These are phyloP conservation scores for Pelmatolapia mariae DNA, from an alignment of 2,113 vertebrate genomes.

Conservation along the genomic window DNA sequence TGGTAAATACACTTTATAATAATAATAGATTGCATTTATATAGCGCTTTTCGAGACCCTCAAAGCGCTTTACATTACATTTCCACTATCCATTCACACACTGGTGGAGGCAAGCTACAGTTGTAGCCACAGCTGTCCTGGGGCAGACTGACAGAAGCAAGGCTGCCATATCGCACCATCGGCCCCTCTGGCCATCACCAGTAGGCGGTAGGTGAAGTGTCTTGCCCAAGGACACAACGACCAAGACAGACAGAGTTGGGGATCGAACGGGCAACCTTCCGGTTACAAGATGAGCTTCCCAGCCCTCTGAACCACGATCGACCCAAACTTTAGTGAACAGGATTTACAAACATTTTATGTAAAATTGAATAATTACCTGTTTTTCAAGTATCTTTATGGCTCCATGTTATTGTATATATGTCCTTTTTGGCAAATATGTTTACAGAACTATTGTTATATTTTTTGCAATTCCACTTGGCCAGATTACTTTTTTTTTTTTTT, in stretches of 20 bases:
- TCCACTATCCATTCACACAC: too few relatives aligned
- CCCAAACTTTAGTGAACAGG: not conserved
- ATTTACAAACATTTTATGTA: not conserved
- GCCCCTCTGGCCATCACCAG: too few relatives aligned
- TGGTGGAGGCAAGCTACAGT: too few relatives aligned
- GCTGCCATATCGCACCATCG: too few relatives aligned
- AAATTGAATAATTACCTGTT: not conserved
- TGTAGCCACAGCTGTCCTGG: too few relatives aligned
- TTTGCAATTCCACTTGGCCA: not conserved
- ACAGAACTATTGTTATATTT: not conserved
- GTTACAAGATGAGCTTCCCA: not conserved
- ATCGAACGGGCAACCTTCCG: not conserved
- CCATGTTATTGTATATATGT: accelerated
- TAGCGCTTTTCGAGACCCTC: too few relatives aligned
- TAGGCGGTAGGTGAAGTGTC: too few relatives aligned
- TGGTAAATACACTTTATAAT: too few relatives aligned
- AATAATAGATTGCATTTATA: too few relatives aligned
- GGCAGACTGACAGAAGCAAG: too few relatives aligned
- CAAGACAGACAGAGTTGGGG: not conserved
- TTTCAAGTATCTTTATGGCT: too few relatives aligned
- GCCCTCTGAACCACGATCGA: not conserved
- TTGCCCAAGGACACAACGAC: not conserved
- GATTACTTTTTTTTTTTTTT: accelerated
- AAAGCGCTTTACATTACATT: too few relatives aligned
- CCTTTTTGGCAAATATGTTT: not conserved